These are phyloP conservation scores for Nylanderia fulva DNA, from an alignment of 1,140 invertebrate species.

Conservation along the genomic window DNA sequence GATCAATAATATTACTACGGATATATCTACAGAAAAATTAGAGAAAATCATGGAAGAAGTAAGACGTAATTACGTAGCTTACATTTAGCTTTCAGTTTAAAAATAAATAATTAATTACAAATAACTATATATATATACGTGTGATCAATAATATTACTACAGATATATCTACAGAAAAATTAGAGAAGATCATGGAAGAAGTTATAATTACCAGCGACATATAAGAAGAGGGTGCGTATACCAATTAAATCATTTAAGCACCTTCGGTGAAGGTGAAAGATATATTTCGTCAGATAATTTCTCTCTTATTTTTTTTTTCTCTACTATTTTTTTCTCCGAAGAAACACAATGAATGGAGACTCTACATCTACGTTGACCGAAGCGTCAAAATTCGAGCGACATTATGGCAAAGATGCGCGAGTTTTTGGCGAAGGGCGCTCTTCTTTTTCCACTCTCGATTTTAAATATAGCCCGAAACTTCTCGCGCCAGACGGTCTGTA, in stretches of 20 bases:
- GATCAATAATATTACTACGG: no score
- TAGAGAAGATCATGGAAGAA: not conserved
- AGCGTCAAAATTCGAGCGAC: not conserved
- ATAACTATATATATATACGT: no score
- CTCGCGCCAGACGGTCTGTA: conserved; percentile 69
- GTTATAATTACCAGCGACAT: not conserved
- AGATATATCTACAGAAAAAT: not conserved
- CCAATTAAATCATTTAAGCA: not conserved
- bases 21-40: not conserved
- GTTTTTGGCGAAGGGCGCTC: not conserved
- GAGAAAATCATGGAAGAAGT: not conserved
- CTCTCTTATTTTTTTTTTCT: not conserved
- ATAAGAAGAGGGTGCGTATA: not conserved
- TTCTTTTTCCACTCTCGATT: conserved; percentile 4
- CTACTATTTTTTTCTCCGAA: not conserved
- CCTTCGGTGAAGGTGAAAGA: not conserved
- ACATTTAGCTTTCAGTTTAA: no score
- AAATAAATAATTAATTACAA: no score
- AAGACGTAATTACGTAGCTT: no score
- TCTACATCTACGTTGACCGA: not conserved
- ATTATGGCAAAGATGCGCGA: conserved; percentile 1
- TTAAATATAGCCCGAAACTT: conserved; percentile 63
- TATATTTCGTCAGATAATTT: not conserved
- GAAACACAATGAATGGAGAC: not conserved
- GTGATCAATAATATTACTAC: no score